Evolutionary conservation across 2,113 vertebrate species (phyloP).

Genomic region (Gymnocephalus cernua): DNA sequence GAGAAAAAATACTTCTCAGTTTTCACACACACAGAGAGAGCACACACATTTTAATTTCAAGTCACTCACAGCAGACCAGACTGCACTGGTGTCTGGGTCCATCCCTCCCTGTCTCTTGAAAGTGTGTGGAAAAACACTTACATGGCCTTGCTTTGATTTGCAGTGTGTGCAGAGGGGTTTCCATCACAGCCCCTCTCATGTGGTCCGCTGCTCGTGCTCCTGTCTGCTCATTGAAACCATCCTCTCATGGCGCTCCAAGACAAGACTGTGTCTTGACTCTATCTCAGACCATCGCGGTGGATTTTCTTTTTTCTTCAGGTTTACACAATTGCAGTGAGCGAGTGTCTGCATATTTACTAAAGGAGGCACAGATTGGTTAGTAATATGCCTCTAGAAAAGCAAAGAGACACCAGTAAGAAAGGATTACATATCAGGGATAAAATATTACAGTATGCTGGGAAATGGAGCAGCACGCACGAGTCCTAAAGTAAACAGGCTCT

Average conservation of each 20-base stretch:
- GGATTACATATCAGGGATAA: constrained; percentile 24
- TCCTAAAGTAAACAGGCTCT: constrained; percentile 48
- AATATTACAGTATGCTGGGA: constrained; percentile 21
- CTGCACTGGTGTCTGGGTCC: constrained; percentile 42
- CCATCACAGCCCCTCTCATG: constrained; percentile 74
- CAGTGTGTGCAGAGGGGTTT: constrained; percentile 72
- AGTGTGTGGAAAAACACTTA: constrained; percentile 78
- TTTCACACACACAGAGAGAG: background rate
- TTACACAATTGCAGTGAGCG: constrained; percentile 8
- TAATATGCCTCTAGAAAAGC: constrained; percentile 11
- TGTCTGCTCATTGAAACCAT: constrained; percentile 68
- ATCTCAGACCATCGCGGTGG: constrained; percentile 32
- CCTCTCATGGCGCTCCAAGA: constrained; percentile 58
- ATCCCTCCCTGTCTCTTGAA: constrained; percentile 60
- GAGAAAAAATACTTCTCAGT: background rate
- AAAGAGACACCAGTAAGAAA: constrained; percentile 26
- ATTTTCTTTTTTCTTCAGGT: constrained; percentile 14
- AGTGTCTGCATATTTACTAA: constrained; percentile 47
- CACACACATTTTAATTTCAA: constrained; percentile 29
- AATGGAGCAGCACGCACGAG: constrained; percentile 30
- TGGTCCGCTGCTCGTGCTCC: constrained; percentile 67
- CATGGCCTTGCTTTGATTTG: constrained; percentile 70
- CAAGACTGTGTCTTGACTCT: constrained; percentile 64
- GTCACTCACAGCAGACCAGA: constrained; percentile 30
- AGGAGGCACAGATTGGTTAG: constrained; percentile 14